Evolutionary conservation across 1,140 invertebrate species (phyloP).

Genomic region (Capitella teleta): DNA sequence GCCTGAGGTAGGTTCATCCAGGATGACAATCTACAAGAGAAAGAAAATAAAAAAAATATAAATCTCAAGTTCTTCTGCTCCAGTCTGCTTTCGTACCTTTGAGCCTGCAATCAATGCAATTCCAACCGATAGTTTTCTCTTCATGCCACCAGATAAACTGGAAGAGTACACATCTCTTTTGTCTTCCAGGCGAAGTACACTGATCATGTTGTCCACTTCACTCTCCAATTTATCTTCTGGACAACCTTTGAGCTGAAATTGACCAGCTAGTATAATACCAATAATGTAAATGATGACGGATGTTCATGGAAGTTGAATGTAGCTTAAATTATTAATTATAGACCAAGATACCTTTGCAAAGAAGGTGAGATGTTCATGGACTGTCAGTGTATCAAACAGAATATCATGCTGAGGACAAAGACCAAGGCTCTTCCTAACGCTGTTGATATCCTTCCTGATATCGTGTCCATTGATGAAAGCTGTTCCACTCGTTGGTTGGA

Average conservation of each 20-base stretch:
- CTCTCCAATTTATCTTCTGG: conserved; percentile 44
- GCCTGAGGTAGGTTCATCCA: conserved; percentile 72
- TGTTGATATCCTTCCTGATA: conserved; percentile 44
- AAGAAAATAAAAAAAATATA: no score
- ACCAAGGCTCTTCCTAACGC: conserved; percentile 61
- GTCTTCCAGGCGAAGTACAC: conserved; percentile 48
- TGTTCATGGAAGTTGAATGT: no score
- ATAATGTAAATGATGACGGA: no score
- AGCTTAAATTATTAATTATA: no score
- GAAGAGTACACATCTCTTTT: conserved; percentile 56
- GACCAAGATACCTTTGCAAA: conserved; percentile 51
- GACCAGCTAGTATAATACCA: no score
- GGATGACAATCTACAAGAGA: conserved; percentile 34
- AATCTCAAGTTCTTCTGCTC: no score
- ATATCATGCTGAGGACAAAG: conserved; percentile 93
- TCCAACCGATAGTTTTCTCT: conserved; percentile 45
- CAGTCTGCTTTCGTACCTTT: no score
- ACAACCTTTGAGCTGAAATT: conserved; percentile 55
- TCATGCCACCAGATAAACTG: conserved; percentile 50
- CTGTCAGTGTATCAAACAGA: conserved; percentile 78
- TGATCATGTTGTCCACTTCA: conserved; percentile 44
- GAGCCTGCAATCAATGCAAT: conserved; percentile 46
- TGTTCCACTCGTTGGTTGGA: conserved; percentile 55
- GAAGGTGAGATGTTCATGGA: conserved; percentile 78
- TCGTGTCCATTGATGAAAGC: conserved; percentile 59